Base-by-base conservation (phyloP, 2,888 invertebrate species). In the Leptinotarsa rubiginosa region DNA sequence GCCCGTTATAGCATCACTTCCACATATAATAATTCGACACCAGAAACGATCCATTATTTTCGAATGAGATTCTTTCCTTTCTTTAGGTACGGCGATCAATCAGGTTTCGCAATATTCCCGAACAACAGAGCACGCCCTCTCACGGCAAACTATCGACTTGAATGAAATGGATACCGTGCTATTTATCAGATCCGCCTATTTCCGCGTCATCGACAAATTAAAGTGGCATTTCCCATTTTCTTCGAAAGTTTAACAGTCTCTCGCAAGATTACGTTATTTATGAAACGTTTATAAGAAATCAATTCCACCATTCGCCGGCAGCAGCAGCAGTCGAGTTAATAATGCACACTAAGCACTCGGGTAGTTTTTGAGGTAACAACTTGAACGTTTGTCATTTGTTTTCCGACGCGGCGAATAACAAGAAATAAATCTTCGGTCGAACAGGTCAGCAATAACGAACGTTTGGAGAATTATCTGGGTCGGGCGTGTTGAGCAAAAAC, bases 331-430 rank as follows among this genome's bases (percentile, higher is more conserved):
- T 69, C 69, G 64, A 69, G 76, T 76, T 73, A 75, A 73, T 78
- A 79, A 78, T 79, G 78, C 79, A 77, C 74, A 69, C 67, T 78
- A 76, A 73, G 78, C 79, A 79, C 76, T 78, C 71, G 79, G 77
- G 72, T 70, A 77, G 75, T 79, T 74, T 69, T 69, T 69, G 69
- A 69, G 69, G 69, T 69, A 69, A 76, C 77, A 77, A 81, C 77
- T 77, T 80, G 81, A 82, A 82, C 83, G 83, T 84, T 83, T 81
- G 82, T 85, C 84, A 84, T 85, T 83, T 83, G 83, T 82, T 81
- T 82, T 79, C 82, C 81, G 81, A 82, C 82, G 81, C 76, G 81
- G 81, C 83, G 83, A 84, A 84, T 84, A 84, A 84, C 83, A 82
- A 79, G 79, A 82, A 81, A 85, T 85, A 85, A 85, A 85, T 85